Evolutionary conservation across 2,113 vertebrate species (phyloP).

Genomic region (Lagopus muta): DNA sequence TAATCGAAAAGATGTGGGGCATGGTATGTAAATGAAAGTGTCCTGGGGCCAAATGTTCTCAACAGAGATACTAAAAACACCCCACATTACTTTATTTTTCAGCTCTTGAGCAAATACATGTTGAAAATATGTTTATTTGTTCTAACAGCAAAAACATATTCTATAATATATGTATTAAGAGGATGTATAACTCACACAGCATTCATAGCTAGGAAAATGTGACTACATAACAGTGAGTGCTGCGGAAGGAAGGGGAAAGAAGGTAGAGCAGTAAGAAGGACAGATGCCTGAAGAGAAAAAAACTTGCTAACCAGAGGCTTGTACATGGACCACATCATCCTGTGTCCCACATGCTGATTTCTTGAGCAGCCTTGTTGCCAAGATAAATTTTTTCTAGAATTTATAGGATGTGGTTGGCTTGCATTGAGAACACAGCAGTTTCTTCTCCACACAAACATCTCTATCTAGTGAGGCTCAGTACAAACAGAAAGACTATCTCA

Average conservation of each 20-base stretch:
- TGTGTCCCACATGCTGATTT: constrained; percentile 69
- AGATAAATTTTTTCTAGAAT: constrained; percentile 73
- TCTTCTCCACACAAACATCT: constrained; percentile 62
- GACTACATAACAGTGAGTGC: background rate
- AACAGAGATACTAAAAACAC: constrained; percentile 52
- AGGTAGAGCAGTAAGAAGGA: background rate
- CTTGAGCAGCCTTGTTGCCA: constrained; percentile 57
- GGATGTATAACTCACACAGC: constrained; percentile 1
- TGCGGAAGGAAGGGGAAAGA: background rate
- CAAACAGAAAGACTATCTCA: constrained; percentile 56
- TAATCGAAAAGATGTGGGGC: constrained; percentile 18
- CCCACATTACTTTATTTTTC: constrained; percentile 49
- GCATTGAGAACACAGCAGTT: constrained; percentile 66
- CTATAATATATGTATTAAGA: constrained; percentile 33
- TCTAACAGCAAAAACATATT: constrained; percentile 48
- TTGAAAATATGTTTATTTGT: constrained; percentile 55
- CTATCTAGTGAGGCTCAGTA: constrained; percentile 47
- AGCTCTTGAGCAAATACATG: constrained; percentile 52
- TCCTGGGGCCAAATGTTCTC: constrained; percentile 38
- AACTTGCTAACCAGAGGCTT: constrained; percentile 59
- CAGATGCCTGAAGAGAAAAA: constrained; percentile 40
- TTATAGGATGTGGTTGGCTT: constrained; percentile 70
- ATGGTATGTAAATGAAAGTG: constrained; percentile 46
- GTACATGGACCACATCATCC: constrained; percentile 50
- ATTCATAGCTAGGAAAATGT: background rate